Evolutionary conservation across 2,888 invertebrate species (phyloP).

Genomic region (Callosobruchus maculatus): DNA sequence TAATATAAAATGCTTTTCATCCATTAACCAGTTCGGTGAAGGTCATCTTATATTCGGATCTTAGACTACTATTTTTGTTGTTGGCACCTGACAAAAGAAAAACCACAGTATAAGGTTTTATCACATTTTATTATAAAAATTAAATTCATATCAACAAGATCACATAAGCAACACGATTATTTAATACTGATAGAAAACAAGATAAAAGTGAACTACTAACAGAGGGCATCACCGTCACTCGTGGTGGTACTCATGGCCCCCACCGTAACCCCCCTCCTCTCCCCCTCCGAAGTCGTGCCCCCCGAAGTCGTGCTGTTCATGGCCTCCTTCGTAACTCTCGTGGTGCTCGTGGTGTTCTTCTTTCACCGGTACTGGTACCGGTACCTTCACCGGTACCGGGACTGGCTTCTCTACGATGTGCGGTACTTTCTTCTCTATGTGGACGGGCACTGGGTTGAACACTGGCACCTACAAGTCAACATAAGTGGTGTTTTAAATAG

Average conservation of each 20-base stretch:
- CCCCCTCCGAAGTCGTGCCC: slow-evolving; percentile 19
- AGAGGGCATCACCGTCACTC: slow-evolving; percentile 5
- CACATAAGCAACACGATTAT: slow-evolving; percentile 30
- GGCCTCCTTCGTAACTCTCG: slow-evolving; percentile 8
- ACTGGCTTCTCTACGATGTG: slow-evolving; percentile 55
- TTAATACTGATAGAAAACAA: slow-evolving; percentile 39
- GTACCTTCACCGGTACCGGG: slow-evolving; percentile 68
- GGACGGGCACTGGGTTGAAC: slow-evolving; percentile 63
- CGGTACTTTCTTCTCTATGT: slow-evolving; percentile 49
- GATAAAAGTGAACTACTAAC: slow-evolving; percentile 15
- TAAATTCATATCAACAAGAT: slow-evolving; percentile 18
- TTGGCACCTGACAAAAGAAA: not conserved
- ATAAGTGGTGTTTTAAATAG: no score
- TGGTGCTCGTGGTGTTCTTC: slow-evolving; percentile 29
- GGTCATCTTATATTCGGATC: no score
- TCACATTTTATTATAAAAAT: slow-evolving; percentile 21
- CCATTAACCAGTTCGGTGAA: no score
- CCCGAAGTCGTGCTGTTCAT: slow-evolving; percentile 6
- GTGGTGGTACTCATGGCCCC: slow-evolving; percentile 25
- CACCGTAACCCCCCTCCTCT: slow-evolving; percentile 14
- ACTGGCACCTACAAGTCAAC: slow-evolving; percentile 50
- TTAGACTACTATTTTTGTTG: no score
- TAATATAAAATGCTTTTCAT: no score
- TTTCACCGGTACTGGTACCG: slow-evolving; percentile 58
- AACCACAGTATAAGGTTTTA: not conserved